phyloP scores from a whole-genome alignment of 2,113 vertebrate genomes.

The Connochaetes taurinus region DNA sequence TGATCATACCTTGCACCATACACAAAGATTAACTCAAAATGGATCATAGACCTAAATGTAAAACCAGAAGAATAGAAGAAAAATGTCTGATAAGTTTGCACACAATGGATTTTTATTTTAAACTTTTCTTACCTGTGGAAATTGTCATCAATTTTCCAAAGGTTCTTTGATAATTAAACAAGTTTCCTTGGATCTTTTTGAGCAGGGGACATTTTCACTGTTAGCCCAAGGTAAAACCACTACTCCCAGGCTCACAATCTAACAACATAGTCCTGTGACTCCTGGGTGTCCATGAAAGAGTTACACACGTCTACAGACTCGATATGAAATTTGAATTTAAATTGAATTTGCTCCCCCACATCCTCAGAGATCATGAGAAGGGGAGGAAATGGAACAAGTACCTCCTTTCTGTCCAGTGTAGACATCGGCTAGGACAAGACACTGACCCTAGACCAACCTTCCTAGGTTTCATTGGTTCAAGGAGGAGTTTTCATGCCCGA shows the following conservation, averaged over 20 bases:
- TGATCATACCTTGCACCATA: neutral
- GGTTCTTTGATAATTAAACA: neutral
- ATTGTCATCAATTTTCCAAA: neutral
- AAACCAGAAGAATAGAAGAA: neutral
- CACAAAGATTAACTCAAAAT: neutral
- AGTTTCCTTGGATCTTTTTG: neutral
- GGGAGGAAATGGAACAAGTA: neutral
- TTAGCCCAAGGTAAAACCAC: neutral
- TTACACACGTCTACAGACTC: neutral
- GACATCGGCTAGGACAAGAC: neutral
- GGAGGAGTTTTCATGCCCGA: neutral
- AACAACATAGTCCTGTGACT: neutral
- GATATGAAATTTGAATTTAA: neutral
- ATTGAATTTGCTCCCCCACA: neutral
- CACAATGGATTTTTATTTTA: constrained; percentile 6
- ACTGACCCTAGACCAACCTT: neutral
- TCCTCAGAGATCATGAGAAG: neutral
- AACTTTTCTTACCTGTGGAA: neutral
- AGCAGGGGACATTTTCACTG: neutral
- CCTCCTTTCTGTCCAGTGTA: neutral
- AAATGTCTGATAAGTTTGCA: neutral
- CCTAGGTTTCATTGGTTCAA: neutral
- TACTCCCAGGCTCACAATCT: neutral
- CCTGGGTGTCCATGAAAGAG: neutral
- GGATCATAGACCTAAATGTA: neutral